A percentile compares a stretch with the other conserved stretches of the same genome.
Evolutionary conservation across 1,140 invertebrate species (phyloP).

Genomic region (Tetramorium simillimum): DNA sequence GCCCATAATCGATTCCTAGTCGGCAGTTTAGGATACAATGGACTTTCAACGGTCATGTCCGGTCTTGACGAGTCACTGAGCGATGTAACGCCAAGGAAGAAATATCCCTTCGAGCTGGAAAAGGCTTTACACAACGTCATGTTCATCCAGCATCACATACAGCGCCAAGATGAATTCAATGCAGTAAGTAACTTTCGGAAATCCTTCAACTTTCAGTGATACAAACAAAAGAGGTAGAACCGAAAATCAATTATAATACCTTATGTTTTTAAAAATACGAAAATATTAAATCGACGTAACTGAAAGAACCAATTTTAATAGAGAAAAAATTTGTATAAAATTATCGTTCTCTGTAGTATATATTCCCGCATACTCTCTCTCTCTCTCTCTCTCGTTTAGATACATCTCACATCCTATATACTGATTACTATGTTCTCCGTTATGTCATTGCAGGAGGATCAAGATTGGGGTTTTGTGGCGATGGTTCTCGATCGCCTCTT

Average conservation of each 20-base stretch:
- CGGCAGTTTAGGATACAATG: conserved; percentile 90
- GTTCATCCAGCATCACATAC: conserved; percentile 98
- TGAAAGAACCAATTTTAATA: neutral
- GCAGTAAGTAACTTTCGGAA: conserved; percentile 88
- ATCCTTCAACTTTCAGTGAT: neutral
- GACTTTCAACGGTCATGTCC: conserved; percentile 92
- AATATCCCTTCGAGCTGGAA: conserved; percentile 96
- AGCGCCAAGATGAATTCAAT: conserved; percentile 96
- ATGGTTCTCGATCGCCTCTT: conserved; percentile 99
- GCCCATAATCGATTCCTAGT: conserved; percentile 91
- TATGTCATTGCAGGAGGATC: conserved; percentile 91
- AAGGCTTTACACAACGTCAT: conserved; percentile 97
- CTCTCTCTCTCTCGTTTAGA: neutral
- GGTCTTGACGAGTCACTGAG: conserved; percentile 93
- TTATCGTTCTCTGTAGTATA: neutral
- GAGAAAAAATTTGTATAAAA: neutral
- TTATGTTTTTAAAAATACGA: neutral
- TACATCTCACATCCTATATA: neutral
- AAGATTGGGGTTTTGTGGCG: conserved; percentile 99
- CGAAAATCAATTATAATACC: neutral
- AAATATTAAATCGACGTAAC: neutral
- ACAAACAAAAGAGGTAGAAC: neutral
- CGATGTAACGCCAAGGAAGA: conserved; percentile 92
- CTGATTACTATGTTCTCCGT: neutral
- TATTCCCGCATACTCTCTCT: neutral